Conservation (phyloP, 2,113 vertebrate genomes). For the Procavia capensis region DNA sequence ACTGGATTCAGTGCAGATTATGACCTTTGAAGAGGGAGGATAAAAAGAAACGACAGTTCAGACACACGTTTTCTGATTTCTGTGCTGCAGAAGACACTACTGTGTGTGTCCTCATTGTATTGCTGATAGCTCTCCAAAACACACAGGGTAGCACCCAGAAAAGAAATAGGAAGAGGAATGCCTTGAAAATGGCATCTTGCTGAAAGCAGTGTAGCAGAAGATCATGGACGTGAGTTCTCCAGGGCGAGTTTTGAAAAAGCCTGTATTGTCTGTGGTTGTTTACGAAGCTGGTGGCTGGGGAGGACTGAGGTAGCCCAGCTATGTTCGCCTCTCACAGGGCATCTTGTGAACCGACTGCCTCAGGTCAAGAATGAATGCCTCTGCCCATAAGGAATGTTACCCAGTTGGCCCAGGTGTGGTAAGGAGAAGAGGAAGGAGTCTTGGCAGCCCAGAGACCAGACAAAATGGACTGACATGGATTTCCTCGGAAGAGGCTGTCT, state of each 20-base stretch:
- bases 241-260: not conserved
- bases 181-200: not conserved
- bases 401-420: not conserved
- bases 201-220: not conserved
- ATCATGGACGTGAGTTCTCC: not conserved
- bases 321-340: not conserved
- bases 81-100: not conserved
- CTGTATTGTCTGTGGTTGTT: not conserved
- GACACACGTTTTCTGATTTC: not conserved
- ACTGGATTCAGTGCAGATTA: not conserved
- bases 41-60: not conserved
- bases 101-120: not conserved
- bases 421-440: not conserved
- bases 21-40: not conserved
- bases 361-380: slow-evolving; percentile 20
- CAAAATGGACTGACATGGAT: not conserved
- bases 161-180: not conserved
- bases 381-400: not conserved
- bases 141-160: not conserved
- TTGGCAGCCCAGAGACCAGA: not conserved
- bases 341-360: not conserved
- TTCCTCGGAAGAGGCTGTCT: not conserved
- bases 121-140: not conserved
- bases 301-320: not conserved
- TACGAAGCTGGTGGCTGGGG: not conserved